Evolutionary conservation across 2,113 vertebrate genomes (phyloP), one percentile per base, ranked within the genome.

Genomic region (Caranx ignobilis): DNA sequence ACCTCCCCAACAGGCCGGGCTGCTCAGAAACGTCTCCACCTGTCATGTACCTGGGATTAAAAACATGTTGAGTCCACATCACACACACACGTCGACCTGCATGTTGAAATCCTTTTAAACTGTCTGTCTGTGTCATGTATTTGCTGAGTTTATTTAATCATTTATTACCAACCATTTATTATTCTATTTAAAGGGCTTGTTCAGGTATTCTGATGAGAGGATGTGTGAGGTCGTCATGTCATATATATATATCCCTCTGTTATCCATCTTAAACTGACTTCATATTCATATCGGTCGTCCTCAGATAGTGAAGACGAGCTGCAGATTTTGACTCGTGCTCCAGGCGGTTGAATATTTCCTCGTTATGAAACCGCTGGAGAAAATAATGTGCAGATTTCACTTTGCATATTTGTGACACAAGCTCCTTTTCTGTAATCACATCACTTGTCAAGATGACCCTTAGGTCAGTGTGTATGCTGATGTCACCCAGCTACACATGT

Each of bases 101-200:
- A 77, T 71, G 31, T n/a, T 59, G 6, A 54, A 77, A 80, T 68
- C 65, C 79, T 85, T 87, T 83, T 75, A 85, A 87, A 75, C 54
- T 83, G 74, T 81, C 79, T 80, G 10, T 26, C n/a, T 19, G 31
- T 70, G 61, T 50, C 59, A 62, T 59, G 50, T 35, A 72, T 41
- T 32, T 61, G 11, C 16, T 12, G 5, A 34, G 65, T 55, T 43
- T 59, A 12, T 43, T 71, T 55, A 72, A 79, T 47, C 2, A 67
- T 88, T 74, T 45, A 82, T 43, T 26, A 56, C 10, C 4, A 61
- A 52, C 41, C 10, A 47, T 68, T 75, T 62, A 55, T 77, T 70
- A 35, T 64, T 71, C 26, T 48, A 72, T 48, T 69, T 41, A 43
- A 10, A 71, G n/a, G 48, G 26, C 26, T 26, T 1, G 26, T 26